Evolutionary conservation across 2,888 invertebrate genomes (phyloP), one percentile per base, ranked within the genome.

Genomic region (Pyrochroa serraticornis): DNA sequence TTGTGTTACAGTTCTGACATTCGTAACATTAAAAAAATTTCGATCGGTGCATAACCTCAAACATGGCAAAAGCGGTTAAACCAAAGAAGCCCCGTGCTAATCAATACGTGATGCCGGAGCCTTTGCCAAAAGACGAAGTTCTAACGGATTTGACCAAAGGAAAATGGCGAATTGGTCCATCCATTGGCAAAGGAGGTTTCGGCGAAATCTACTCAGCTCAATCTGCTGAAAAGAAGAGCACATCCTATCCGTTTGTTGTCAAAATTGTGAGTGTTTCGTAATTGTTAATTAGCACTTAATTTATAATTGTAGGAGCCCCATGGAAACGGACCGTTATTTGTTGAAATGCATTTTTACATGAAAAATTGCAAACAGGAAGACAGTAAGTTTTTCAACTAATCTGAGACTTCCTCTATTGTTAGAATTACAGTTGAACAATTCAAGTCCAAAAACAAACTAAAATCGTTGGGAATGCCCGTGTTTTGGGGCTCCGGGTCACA

Each of bases 161-260:
- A 62, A 84, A 88, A 75, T 97, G 96, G 96, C 86, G 86, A 64
- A 83, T 97, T 55, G 95, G 95, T 0, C 84, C 87, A 8, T 90
- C 95, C 0, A 93, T 97, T 58, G 97, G 96, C 0, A 83, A 88
- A 53, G 97, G 97, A 0, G 97, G 97, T 7, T 97, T 97, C 77
- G 97, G 97, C 0, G 92, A 94, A 77, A 95, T 97, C 69, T 97
- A 97, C 77, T 86, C 90, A 0, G 94, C 93, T 37, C 87, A 87
- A 78, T 85, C 83, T 51, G 84, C 82, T 32, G 76, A 77, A 34
- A 67, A 69, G 7, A 77, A 82, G 1, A 84, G 84, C 57, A 76
- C 79, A 0, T 81, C 83, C 52, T 90, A 86, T 77, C 85, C 88
- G 3, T 89, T 83, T 72, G 92, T 91, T 9, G 82, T 92, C 1